A percentile compares a stretch with the other conserved stretches of the same genome.
Conservation (phyloP, 2,113 vertebrate species). For the Dicerorhinus sumatrensis region DNA sequence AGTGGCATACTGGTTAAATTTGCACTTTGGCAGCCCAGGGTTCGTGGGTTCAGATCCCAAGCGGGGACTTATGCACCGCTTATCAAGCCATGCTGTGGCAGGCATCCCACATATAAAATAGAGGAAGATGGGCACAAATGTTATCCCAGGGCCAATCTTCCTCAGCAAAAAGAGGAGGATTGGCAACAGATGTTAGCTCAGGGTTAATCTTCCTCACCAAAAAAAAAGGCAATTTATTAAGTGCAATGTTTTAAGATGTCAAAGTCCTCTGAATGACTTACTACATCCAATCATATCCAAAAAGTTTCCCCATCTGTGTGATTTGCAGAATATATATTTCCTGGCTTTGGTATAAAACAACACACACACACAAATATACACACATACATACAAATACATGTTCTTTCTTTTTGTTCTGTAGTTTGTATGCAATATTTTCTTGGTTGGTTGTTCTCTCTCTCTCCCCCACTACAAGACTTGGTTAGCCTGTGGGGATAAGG, state of each 20-base stretch:
- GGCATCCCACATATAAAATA: too few relatives aligned
- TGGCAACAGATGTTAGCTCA: too few relatives aligned
- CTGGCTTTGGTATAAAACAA: background rate
- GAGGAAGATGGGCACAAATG: too few relatives aligned
- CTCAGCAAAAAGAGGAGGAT: too few relatives aligned
- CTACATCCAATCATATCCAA: background rate
- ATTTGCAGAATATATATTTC: background rate
- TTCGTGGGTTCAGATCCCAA: too few relatives aligned
- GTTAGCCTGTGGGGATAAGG: background rate
- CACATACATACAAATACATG: background rate
- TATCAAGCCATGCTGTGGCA: too few relatives aligned
- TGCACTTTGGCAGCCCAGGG: too few relatives aligned
- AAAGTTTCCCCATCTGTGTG: background rate
- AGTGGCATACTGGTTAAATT: too few relatives aligned
- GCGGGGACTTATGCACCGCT: too few relatives aligned
- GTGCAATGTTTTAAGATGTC: background rate
- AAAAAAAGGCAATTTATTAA: background rate
- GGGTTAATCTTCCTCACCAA: too few relatives aligned
- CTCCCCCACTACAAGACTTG: background rate
- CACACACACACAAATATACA: background rate
- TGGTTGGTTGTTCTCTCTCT: background rate
- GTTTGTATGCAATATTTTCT: background rate
- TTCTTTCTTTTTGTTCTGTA: background rate
- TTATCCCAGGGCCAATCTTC: too few relatives aligned
- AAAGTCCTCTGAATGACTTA: background rate